Evolutionary conservation across 2,888 invertebrate species (phyloP).

Genomic region (Geophilus truncorum): DNA sequence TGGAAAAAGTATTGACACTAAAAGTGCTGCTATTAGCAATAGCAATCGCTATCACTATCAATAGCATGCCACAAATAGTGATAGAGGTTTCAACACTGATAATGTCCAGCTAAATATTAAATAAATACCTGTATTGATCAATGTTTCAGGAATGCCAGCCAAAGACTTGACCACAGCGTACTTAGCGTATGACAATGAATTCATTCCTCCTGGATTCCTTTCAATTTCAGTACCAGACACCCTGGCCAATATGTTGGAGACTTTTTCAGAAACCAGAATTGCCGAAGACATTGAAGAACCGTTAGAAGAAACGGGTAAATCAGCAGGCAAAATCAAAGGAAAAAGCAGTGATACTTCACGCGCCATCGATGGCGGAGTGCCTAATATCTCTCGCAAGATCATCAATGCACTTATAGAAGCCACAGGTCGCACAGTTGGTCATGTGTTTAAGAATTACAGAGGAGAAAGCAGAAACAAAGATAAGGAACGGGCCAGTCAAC

Average conservation of each 20-base stretch:
- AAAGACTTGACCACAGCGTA: slow-evolving; percentile 33
- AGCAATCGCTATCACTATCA: too few species aligned
- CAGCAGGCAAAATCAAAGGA: background rate
- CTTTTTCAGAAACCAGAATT: slow-evolving; percentile 27
- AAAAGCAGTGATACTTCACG: background rate
- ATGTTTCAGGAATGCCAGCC: background rate
- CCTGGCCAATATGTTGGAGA: slow-evolving; percentile 23
- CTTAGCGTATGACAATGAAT: slow-evolving; percentile 29
- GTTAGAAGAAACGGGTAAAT: background rate
- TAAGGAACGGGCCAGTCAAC: background rate
- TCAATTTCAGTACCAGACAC: slow-evolving; percentile 32
- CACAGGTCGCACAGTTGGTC: background rate
- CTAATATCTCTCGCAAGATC: slow-evolving; percentile 2
- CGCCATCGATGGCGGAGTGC: background rate
- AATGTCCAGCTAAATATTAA: background rate
- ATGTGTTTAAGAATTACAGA: slow-evolving; percentile 18
- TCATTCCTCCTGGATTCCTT: slow-evolving; percentile 31
- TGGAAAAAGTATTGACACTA: too few species aligned
- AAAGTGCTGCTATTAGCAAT: too few species aligned
- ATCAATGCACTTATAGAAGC: slow-evolving; percentile 29
- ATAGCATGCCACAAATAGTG: background rate
- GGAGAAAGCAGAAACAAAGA: background rate
- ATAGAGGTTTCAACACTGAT: background rate
- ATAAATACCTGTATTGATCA: background rate
- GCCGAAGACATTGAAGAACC: background rate